These are phyloP conservation scores for Lepidocyrtoides sp. DNA, from an alignment of 2,888 invertebrate species.

Conservation along the genomic window DNA sequence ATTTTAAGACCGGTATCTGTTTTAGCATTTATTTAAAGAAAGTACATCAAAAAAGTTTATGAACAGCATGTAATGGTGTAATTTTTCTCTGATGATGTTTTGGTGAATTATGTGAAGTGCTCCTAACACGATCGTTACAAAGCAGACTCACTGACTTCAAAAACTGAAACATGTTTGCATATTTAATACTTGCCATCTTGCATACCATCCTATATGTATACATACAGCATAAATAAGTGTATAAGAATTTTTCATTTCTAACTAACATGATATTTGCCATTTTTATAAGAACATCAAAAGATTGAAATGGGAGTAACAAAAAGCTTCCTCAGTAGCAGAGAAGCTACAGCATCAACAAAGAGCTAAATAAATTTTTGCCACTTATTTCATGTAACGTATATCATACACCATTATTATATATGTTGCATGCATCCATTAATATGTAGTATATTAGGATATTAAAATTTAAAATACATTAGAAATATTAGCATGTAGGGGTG, in stretches of 20 bases:
- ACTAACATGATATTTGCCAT: background rate
- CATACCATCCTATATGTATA: background rate
- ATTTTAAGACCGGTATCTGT: too few relatives aligned
- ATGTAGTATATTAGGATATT: too few relatives aligned
- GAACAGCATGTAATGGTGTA: too few relatives aligned
- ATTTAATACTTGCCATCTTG: background rate
- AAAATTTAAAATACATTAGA: too few relatives aligned
- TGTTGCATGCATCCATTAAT: too few relatives aligned
- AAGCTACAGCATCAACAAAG: background rate
- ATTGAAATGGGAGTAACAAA: constrained; percentile 45
- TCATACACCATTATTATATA: too few relatives aligned
- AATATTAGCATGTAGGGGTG: background rate
- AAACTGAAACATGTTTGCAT: background rate
- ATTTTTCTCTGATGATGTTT: background rate
- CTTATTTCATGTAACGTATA: background rate
- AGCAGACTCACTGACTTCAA: background rate
- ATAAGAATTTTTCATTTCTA: background rate
- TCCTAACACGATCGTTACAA: background rate
- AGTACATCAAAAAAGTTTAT: too few relatives aligned
- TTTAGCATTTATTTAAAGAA: too few relatives aligned
- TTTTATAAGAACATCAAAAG: background rate
- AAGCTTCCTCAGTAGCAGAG: constrained; percentile 46
- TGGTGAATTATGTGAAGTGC: constrained; percentile 1
- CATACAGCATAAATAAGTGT: background rate
- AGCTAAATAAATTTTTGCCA: background rate